These are phyloP conservation scores for Hydrotaea diabolus DNA, from an alignment of 2,888 invertebrate genomes.

Conservation along the genomic window DNA sequence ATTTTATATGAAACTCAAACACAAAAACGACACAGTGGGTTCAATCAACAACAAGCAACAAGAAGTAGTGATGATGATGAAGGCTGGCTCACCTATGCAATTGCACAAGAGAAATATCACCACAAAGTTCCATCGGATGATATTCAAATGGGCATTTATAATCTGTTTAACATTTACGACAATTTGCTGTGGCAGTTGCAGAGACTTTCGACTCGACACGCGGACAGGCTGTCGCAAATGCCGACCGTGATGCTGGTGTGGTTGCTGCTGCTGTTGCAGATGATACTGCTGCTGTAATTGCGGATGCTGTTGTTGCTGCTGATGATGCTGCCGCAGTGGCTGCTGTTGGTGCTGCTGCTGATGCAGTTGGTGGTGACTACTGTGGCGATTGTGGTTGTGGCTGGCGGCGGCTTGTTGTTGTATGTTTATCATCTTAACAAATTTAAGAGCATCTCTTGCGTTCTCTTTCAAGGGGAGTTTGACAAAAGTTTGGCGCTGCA, in stretches of 20 bases:
- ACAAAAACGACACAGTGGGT: slow-evolving; percentile 21
- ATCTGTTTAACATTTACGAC: slow-evolving; percentile 67
- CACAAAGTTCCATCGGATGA: slow-evolving; percentile 75
- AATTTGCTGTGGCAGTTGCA: slow-evolving; percentile 62
- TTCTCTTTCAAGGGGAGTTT: slow-evolving; percentile 40
- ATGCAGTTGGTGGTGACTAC: slow-evolving; percentile 56
- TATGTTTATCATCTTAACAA: slow-evolving; percentile 65
- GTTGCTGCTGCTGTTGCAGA: slow-evolving; percentile 37
- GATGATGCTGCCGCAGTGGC: slow-evolving; percentile 10
- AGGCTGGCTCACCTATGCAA: slow-evolving; percentile 77
- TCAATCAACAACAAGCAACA: slow-evolving; percentile 23
- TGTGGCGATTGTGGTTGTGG: slow-evolving; percentile 41
- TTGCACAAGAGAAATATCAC: slow-evolving; percentile 76
- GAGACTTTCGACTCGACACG: slow-evolving; percentile 33
- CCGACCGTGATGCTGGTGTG: slow-evolving; percentile 40
- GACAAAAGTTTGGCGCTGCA: slow-evolving; percentile 2
- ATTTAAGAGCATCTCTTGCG: slow-evolving; percentile 64
- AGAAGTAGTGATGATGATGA: background rate
- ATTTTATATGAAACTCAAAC: slow-evolving; percentile 21
- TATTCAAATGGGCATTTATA: slow-evolving; percentile 60
- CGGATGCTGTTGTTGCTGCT: slow-evolving; percentile 4
- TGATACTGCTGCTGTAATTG: slow-evolving; percentile 24
- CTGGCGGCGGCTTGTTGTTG: slow-evolving; percentile 60
- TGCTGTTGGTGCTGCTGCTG: slow-evolving; percentile 3
- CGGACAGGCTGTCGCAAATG: slow-evolving; percentile 9